phyloP scores from a whole-genome alignment of 1,140 invertebrate species.

The Asbolus verrucosus region DNA sequence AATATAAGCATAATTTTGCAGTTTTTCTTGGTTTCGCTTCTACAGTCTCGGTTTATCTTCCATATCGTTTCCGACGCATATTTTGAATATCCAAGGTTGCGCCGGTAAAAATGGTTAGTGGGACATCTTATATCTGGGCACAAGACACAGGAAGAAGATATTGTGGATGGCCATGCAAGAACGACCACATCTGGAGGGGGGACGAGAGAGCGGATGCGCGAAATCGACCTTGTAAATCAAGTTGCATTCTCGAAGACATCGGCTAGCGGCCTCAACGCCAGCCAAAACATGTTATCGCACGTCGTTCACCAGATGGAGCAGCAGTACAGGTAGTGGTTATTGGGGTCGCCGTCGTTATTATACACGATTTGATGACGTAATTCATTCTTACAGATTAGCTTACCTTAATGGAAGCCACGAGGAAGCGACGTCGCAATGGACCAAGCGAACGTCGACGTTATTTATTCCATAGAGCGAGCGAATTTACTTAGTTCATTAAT shows the following conservation, averaged over 20 bases:
- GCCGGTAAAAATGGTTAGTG: no score
- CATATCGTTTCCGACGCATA: no score
- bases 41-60: no score
- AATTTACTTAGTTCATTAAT: constrained; percentile 36
- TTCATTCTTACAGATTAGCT: neutral
- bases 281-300: neutral
- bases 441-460: neutral
- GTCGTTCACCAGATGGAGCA: constrained; percentile 11
- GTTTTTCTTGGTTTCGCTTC: no score
- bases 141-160: no score
- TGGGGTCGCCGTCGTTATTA: constrained; percentile 1
- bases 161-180: neutral
- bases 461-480: constrained; percentile 24
- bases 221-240: constrained; percentile 30
- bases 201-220: constrained; percentile 19
- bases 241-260: neutral
- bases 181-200: neutral
- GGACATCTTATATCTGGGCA: no score
- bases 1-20: no score
- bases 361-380: constrained; percentile 23
- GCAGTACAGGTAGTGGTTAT: neutral
- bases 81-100: no score
- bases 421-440: constrained; percentile 1
- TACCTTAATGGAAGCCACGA: neutral
- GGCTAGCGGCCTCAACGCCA: neutral